A percentile compares a stretch with the other conserved stretches of the same genome.
These are phyloP conservation scores for Acholoe squamosa DNA, from an alignment of 2,888 invertebrate species.

Conservation along the genomic window DNA sequence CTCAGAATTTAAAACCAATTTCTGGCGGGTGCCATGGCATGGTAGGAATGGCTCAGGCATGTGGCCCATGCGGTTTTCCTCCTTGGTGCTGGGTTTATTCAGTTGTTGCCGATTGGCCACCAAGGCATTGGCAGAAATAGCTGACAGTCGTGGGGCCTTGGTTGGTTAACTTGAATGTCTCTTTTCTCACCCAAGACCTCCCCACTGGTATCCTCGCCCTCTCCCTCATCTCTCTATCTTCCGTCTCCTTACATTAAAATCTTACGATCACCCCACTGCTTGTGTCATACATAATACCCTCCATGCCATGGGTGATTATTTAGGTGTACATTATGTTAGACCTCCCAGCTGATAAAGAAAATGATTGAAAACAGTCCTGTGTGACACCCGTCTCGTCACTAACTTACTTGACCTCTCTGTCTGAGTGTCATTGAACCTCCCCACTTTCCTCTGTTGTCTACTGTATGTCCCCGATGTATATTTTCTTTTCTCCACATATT, in stretches of 20 bases:
- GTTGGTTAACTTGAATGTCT: slow-evolving; percentile 12
- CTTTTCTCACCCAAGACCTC: background rate
- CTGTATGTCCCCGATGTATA: background rate
- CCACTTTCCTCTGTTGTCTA: background rate
- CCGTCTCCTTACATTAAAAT: too few species aligned
- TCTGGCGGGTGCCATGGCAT: slow-evolving; percentile 44
- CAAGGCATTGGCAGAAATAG: slow-evolving; percentile 35
- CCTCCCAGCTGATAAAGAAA: background rate
- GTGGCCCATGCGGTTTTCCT: background rate
- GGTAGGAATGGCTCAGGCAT: background rate
- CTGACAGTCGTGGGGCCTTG: slow-evolving; percentile 12
- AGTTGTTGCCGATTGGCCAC: slow-evolving; percentile 57
- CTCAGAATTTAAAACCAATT: slow-evolving; percentile 60
- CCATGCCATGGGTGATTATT: background rate
- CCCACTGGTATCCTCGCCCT: background rate
- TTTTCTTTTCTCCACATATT: too few species aligned
- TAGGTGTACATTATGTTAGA: background rate
- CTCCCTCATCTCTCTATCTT: background rate
- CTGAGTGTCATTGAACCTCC: background rate
- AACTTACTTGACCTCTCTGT: too few species aligned
- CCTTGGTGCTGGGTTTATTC: slow-evolving; percentile 42
- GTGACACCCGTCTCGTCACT: background rate
- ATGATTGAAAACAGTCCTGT: background rate
- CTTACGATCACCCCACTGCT: too few species aligned
- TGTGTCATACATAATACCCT: too few species aligned